These are phyloP conservation scores for Cynodonichthys magdalenae DNA, from an alignment of 2,797 vertebrate species.

Conservation along the genomic window DNA sequence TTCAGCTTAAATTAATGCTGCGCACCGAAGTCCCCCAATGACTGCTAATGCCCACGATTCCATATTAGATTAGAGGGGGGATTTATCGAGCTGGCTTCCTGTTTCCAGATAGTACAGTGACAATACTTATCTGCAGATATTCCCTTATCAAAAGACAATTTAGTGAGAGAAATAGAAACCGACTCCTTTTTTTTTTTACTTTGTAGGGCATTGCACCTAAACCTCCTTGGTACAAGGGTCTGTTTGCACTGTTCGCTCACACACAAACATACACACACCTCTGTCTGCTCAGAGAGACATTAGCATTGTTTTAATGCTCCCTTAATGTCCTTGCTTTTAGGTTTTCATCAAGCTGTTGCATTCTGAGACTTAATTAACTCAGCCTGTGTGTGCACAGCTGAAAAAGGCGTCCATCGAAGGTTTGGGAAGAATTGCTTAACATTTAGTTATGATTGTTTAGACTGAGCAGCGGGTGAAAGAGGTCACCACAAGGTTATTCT, in stretches of 20 bases:
- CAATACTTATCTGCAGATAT: conserved; percentile 79
- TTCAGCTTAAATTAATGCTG: not conserved
- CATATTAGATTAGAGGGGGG: conserved; percentile 64
- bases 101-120: conserved; percentile 72
- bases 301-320: conserved; percentile 62
- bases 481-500: conserved; percentile 88
- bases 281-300: conserved; percentile 59
- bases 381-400: conserved; percentile 18
- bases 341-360: conserved; percentile 60
- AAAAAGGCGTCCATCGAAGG: not conserved
- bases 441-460: conserved; percentile 22
- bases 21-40: conserved; percentile 17
- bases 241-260: conserved; percentile 73
- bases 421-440: conserved; percentile 5
- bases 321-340: conserved; percentile 61
- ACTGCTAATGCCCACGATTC: conserved; percentile 47
- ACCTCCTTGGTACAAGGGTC: conserved; percentile 75
- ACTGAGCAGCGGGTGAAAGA: conserved; percentile 77
- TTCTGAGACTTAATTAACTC: conserved; percentile 62
- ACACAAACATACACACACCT: conserved; percentile 61
- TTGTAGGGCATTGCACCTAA: conserved; percentile 48
- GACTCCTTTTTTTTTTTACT: conserved; percentile 52
- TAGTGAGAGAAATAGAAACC: conserved; percentile 74
- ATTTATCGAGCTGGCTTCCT: conserved; percentile 75
- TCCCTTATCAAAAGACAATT: conserved; percentile 81